A percentile compares a stretch with the other conserved stretches of the same genome.
Conservation (phyloP, 1,140 invertebrate species). For the Piezodorus guildinii region DNA sequence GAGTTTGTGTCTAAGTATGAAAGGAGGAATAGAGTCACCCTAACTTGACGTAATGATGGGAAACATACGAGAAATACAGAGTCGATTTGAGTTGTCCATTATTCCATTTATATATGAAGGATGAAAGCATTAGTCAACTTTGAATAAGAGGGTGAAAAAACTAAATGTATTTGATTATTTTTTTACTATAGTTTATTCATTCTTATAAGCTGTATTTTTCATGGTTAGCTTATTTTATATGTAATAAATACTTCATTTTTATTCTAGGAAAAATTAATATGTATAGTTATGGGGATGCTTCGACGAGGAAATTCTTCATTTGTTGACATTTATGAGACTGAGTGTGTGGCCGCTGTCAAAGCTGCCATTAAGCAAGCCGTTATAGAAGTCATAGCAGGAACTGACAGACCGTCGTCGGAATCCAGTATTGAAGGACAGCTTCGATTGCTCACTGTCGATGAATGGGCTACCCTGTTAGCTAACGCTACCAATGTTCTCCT, state of each 20-base stretch:
- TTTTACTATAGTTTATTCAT: too few species aligned
- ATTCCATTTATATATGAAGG: too few species aligned
- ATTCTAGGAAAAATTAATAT: constrained; percentile 67
- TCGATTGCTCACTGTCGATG: constrained; percentile 48
- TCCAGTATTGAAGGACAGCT: constrained; percentile 44
- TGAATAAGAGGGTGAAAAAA: too few species aligned
- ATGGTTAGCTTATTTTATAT: not conserved
- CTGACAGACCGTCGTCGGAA: constrained; percentile 37
- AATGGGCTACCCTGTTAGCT: constrained; percentile 69
- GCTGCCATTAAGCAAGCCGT: constrained; percentile 79
- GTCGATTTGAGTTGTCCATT: too few species aligned
- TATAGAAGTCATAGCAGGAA: constrained; percentile 57
- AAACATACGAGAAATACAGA: too few species aligned
- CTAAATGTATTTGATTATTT: too few species aligned
- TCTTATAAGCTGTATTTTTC: too few species aligned
- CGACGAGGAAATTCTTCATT: constrained; percentile 77
- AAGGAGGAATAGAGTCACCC: too few species aligned
- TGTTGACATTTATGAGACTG: constrained; percentile 77
- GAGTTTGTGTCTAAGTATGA: too few species aligned
- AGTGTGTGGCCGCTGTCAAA: constrained; percentile 78
- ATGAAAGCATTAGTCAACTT: too few species aligned
- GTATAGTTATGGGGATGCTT: constrained; percentile 79
- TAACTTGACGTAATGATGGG: too few species aligned
- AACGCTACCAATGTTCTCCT: constrained; percentile 51
- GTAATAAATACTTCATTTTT: not conserved